phyloP scores from a whole-genome alignment of 35 echinoderm and acorn worm genomes.

The Ophiothrix spiculata region DNA sequence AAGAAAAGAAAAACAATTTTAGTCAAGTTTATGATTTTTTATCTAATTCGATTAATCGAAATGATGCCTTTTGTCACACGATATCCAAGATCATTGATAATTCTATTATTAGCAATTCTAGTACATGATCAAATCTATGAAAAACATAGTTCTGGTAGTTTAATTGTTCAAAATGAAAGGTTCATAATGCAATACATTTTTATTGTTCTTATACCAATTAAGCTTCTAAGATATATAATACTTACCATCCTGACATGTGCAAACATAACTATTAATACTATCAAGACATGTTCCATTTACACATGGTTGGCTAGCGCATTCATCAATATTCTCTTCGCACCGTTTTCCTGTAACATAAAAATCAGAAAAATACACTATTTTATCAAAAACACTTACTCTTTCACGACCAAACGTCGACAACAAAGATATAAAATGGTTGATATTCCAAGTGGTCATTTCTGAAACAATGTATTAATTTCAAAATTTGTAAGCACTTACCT shows the following conservation, averaged over 20 bases:
- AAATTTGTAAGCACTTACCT: too few relatives aligned
- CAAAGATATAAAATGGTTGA: too few relatives aligned
- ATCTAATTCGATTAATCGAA: too few relatives aligned
- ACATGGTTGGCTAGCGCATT: constrained; percentile 75
- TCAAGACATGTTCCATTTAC: constrained; percentile 69
- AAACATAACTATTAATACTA: constrained; percentile 42
- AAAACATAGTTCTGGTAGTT: neutral
- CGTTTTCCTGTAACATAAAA: neutral
- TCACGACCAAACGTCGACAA: too few relatives aligned
- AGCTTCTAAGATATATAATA: neutral
- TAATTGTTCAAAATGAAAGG: too few relatives aligned
- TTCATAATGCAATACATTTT: too few relatives aligned
- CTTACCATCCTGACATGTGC: constrained; percentile 53
- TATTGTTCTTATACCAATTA: neutral
- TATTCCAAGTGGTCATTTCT: too few relatives aligned
- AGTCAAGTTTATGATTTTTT: neutral
- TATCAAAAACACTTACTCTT: too few relatives aligned
- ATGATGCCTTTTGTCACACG: too few relatives aligned
- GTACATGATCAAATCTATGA: neutral
- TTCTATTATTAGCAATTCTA: neutral
- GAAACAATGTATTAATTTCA: too few relatives aligned
- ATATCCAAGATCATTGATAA: neutral
- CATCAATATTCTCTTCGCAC: constrained; percentile 64
- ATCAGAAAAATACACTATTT: too few relatives aligned
- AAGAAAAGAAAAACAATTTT: neutral